These are phyloP conservation scores for Synodontis membranacea DNA, from an alignment of 2,113 vertebrate species.

Conservation along the genomic window DNA sequence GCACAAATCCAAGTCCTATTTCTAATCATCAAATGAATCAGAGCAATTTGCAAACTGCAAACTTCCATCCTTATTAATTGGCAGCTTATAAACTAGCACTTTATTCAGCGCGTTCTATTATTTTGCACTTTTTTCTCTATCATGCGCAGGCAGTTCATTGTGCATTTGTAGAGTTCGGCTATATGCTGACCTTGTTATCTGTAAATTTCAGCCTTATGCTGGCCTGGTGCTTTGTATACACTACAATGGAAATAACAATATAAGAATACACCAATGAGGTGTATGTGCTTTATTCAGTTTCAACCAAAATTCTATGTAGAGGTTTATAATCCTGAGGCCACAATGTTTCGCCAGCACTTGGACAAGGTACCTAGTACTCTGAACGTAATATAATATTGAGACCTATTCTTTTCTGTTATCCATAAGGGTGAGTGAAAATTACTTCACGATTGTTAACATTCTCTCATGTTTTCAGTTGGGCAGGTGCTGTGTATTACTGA, in stretches of 20 bases:
- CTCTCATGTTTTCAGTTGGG: background rate
- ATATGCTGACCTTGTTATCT: background rate
- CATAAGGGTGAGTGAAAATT: background rate
- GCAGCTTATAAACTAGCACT: background rate
- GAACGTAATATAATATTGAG: background rate
- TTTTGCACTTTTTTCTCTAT: background rate
- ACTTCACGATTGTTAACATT: background rate
- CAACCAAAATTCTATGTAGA: background rate
- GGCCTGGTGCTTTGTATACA: background rate
- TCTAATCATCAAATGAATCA: background rate
- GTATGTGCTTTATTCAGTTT: background rate
- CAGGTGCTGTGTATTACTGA: background rate
- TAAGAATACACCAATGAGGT: background rate
- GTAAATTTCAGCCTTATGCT: slow-evolving; percentile 3
- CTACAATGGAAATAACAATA: background rate
- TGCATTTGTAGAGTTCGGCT: background rate
- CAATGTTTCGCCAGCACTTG: background rate
- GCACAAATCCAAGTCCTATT: background rate
- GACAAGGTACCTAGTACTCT: background rate
- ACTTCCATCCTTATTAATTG: background rate
- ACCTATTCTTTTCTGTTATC: background rate
- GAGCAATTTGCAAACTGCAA: background rate
- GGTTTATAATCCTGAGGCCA: background rate
- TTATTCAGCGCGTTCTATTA: background rate
- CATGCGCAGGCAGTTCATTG: background rate